Percentiles rank a stretch among this genome's conserved stretches.
Conservation (phyloP, 2,888 invertebrate species). For the Antheraea yamamai region DNA sequence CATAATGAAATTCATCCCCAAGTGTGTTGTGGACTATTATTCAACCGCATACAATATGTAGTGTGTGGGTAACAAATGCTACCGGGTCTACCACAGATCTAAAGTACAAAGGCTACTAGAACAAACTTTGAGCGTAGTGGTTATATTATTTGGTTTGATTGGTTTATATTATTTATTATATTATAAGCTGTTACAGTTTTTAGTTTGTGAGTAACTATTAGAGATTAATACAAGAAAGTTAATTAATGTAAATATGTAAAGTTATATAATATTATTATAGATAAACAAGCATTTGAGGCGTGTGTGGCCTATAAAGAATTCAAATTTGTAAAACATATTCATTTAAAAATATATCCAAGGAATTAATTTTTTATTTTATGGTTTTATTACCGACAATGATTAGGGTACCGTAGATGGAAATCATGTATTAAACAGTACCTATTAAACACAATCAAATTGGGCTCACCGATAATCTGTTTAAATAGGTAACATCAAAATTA, state of each 20-base stretch:
- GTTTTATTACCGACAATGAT: background rate
- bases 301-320: background rate
- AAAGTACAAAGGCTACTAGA: background rate
- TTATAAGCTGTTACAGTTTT: background rate
- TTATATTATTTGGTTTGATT: background rate
- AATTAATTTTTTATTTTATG: background rate
- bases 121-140: background rate
- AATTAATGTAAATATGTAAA: no score
- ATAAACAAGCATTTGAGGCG: no score
- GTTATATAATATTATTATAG: no score
- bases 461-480: background rate
- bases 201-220: background rate
- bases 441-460: background rate
- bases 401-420: background rate
- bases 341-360: background rate
- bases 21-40: constrained; percentile 76
- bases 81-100: constrained; percentile 35
- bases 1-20: constrained; percentile 79
- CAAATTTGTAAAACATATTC: background rate
- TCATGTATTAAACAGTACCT: background rate
- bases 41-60: constrained; percentile 77
- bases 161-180: no score
- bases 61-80: constrained; percentile 71
- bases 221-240: no score
- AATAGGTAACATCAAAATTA: background rate